These are phyloP conservation scores for Panzeria rudis DNA, from an alignment of 2,888 invertebrate genomes.

Conservation along the genomic window DNA sequence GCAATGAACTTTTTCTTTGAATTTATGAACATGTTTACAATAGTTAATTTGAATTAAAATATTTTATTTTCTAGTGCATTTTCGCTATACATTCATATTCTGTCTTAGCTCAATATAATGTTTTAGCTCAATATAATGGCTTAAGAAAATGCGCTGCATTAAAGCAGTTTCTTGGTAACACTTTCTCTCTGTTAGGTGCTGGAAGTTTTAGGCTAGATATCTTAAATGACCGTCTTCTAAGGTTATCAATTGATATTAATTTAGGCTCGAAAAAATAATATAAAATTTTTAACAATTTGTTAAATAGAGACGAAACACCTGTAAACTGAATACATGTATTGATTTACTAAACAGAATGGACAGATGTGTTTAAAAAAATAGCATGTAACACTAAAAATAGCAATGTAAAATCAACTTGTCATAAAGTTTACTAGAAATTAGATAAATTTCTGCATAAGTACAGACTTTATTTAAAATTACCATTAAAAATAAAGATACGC, in stretches of 20 bases:
- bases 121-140: not conserved
- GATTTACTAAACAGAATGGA: not conserved
- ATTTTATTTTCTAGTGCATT: not conserved
- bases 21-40: not conserved
- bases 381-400: too few relatives aligned
- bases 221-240: conserved; percentile 9
- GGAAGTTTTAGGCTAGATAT: not conserved
- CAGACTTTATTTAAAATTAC: too few relatives aligned
- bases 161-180: conserved; percentile 47
- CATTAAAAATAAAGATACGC: too few relatives aligned
- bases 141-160: conserved; percentile 9
- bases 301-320: conserved; percentile 62
- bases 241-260: conserved; percentile 32
- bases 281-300: conserved; percentile 56
- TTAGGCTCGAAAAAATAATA: conserved; percentile 17
- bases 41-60: not conserved
- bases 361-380: conserved; percentile 23
- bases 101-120: not conserved
- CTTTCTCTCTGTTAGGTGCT: conserved; percentile 52
- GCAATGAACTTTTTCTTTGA: too few relatives aligned
- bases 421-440: too few relatives aligned
- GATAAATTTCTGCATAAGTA: too few relatives aligned
- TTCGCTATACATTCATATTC: not conserved
- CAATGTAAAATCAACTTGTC: too few relatives aligned
- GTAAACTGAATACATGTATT: conserved; percentile 43